These are phyloP conservation scores for Malacoctenus gilli DNA, from an alignment of 2,797 vertebrate genomes.

Conservation along the genomic window DNA sequence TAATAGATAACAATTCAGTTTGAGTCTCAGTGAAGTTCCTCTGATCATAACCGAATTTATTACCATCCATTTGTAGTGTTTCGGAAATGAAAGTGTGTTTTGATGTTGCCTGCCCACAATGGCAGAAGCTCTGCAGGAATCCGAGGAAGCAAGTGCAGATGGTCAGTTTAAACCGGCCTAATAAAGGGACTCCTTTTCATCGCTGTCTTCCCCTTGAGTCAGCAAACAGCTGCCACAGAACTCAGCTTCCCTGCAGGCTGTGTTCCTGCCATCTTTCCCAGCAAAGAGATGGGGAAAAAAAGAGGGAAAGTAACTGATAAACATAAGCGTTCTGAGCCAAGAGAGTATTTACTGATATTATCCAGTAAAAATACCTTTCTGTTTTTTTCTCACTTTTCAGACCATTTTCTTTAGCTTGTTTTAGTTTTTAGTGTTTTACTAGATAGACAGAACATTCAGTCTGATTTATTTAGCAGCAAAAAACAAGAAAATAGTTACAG, in stretches of 20 bases:
- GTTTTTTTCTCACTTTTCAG: slow-evolving; percentile 4
- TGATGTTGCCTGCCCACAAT: slow-evolving; percentile 12
- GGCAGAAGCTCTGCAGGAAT: slow-evolving; percentile 16
- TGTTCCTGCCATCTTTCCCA: slow-evolving; percentile 16
- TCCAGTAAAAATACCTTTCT: slow-evolving; percentile 5
- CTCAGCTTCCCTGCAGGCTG: slow-evolving; percentile 36
- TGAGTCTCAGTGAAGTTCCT: background rate
- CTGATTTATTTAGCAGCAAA: too few relatives aligned
- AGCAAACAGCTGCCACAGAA: slow-evolving; percentile 61
- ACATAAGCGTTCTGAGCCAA: slow-evolving; percentile 2
- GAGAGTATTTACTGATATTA: slow-evolving; percentile 4
- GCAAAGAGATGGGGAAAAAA: slow-evolving; percentile 10
- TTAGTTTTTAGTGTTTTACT: too few relatives aligned
- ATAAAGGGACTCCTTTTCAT: slow-evolving; percentile 68
- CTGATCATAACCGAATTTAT: slow-evolving; percentile 7
- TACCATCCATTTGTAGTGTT: slow-evolving; percentile 7
- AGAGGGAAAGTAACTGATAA: background rate
- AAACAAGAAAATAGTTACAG: too few relatives aligned
- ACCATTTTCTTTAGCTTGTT: background rate
- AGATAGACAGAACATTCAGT: too few relatives aligned
- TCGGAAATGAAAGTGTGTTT: slow-evolving; percentile 17
- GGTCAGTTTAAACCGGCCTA: slow-evolving; percentile 71
- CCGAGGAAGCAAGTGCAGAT: slow-evolving; percentile 57
- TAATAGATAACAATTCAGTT: slow-evolving; percentile 13
- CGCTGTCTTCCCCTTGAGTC: slow-evolving; percentile 50